These are phyloP conservation scores for Pomacea maculata DNA, from an alignment of 1,140 invertebrate species.

Conservation along the genomic window DNA sequence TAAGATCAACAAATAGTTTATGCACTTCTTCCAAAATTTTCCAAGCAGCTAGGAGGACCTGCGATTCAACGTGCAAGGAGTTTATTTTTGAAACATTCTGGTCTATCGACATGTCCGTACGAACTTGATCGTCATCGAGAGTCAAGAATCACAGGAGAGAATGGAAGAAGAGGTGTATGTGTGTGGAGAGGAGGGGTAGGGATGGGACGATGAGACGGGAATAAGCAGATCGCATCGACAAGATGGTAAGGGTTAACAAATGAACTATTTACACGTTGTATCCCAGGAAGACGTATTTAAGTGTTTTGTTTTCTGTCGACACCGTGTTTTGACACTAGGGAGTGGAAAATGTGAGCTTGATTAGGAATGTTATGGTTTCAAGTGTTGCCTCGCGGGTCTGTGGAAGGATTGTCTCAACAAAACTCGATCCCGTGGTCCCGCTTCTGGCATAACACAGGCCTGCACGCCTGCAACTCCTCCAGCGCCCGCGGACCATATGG, in stretches of 20 bases:
- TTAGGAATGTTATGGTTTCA: conserved; percentile 22
- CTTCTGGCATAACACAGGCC: not conserved
- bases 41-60: too few species aligned
- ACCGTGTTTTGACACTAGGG: conserved; percentile 13
- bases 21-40: too few species aligned
- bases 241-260: not conserved
- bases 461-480: not conserved
- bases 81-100: too few species aligned
- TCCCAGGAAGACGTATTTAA: not conserved
- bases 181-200: not conserved
- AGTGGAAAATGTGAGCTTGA: conserved; percentile 13
- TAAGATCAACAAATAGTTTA: too few species aligned
- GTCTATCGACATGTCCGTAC: too few species aligned
- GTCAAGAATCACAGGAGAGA: not conserved
- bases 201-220: not conserved
- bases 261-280: not conserved
- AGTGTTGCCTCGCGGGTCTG: not conserved
- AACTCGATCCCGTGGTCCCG: conserved; percentile 2
- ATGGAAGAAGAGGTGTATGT: not conserved
- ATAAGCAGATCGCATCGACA: not conserved
- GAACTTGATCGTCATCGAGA: not conserved
- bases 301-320: not conserved
- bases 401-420: conserved; percentile 7
- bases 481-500: too few species aligned
- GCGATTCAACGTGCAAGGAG: too few species aligned